Base-by-base conservation (phyloP, 2,113 vertebrate genomes). In the Oncorhynchus keta region DNA sequence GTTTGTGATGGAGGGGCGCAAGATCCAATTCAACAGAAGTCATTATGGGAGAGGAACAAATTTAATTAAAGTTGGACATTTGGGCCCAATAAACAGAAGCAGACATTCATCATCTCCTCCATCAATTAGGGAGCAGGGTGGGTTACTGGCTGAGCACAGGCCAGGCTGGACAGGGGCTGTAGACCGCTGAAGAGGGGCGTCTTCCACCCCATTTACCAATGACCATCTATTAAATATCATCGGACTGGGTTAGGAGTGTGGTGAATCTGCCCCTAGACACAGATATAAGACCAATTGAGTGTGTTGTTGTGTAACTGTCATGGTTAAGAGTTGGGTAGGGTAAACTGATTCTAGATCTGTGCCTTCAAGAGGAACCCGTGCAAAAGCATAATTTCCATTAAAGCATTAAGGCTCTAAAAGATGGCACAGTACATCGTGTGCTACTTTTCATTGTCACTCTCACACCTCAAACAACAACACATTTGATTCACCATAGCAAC, bases 11-110 rank as follows among this genome's bases (percentile, higher is more conserved):
- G 18, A 35, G n/a, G 45, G 68, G 68, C 3, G 22, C 20, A 16
- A 28, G 39, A 39, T 80, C 70, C 72, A 62, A 39, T 76, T 78
- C 70, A 68, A 26, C 51, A 74, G 26, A 71, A 68, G 71, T 78
- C 68, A 75, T 81, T 69, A 70, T 71, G 57, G 62, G 67, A 72
- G 65, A 68, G 75, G 62, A 39, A 67, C 64, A 78, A 78, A 39
- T 79, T 84, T 81, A 77, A 84, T 86, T 86, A 82, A 85, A 86
- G 68, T 45, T 70, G 65, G 77, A 73, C 73, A 78, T 26, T 81
- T 76, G 74, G 77, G 57, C 30, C 20, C 62, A 55, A 78, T 77
- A 75, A 79, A 65, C 55, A 70, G 28, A 59, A 45, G 9, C n/a
- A 20, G 51, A 72, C 14, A 83, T 84, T 74, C 65, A 83, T 88